phyloP scores from a whole-genome alignment of 2,888 invertebrate genomes.

The Euclidia mi region DNA sequence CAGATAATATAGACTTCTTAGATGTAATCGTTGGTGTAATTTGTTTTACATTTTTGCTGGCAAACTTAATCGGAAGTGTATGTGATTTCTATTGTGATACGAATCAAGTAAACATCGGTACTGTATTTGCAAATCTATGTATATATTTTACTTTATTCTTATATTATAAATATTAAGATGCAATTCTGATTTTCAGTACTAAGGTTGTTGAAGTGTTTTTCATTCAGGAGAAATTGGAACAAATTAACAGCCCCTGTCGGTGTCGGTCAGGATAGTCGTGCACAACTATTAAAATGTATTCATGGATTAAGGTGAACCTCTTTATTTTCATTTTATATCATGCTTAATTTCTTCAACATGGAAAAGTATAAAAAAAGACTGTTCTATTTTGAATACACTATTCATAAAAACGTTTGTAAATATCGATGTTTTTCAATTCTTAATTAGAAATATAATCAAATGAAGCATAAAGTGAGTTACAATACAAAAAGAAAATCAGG shows the following conservation, averaged over 20 bases:
- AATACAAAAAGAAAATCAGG: too few species aligned
- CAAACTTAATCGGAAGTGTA: slow-evolving; percentile 26
- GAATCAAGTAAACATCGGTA: slow-evolving; percentile 4
- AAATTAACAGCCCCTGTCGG: slow-evolving; percentile 28
- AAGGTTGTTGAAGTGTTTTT: slow-evolving; percentile 58
- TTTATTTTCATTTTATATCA: too few species aligned
- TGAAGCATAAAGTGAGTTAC: too few species aligned
- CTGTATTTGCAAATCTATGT: neutral
- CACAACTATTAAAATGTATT: slow-evolving; percentile 44
- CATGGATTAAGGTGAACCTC: slow-evolving; percentile 59
- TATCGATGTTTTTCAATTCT: too few species aligned
- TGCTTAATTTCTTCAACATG: too few species aligned
- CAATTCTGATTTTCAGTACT: slow-evolving; percentile 18
- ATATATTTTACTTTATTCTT: neutral
- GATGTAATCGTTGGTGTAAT: slow-evolving; percentile 19
- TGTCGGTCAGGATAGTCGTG: slow-evolving; percentile 30
- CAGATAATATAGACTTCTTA: slow-evolving; percentile 17
- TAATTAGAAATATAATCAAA: too few species aligned
- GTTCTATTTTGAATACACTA: too few species aligned
- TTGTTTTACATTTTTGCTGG: slow-evolving; percentile 16
- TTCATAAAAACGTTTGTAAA: too few species aligned
- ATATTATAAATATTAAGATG: too few species aligned
- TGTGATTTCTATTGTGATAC: slow-evolving; percentile 9
- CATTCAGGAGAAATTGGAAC: slow-evolving; percentile 62
- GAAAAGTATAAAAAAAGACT: too few species aligned